Evolutionary conservation across 2,797 vertebrate species (phyloP).

Genomic region (Ptychadena robeensis): DNA sequence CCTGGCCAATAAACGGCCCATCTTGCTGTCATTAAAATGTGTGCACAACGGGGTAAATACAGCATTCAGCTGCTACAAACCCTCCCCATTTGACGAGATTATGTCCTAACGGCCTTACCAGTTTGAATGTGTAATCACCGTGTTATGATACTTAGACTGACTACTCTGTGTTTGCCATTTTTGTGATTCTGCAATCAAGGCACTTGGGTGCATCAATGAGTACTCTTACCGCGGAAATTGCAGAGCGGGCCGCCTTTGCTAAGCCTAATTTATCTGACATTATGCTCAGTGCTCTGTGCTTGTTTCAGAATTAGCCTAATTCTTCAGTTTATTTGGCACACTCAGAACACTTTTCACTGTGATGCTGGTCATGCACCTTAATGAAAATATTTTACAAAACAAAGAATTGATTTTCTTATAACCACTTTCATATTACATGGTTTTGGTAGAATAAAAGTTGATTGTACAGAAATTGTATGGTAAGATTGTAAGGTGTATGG

Average conservation of each 20-base stretch:
- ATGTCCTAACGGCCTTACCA: conserved; percentile 18
- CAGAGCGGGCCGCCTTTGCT: not conserved
- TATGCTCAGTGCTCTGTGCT: not conserved
- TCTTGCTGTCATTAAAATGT: conserved; percentile 27
- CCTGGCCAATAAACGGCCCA: conserved; percentile 43
- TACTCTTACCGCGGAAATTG: conserved; percentile 20
- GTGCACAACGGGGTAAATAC: conserved; percentile 2
- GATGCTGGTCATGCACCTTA: not conserved
- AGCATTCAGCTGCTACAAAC: conserved; percentile 12
- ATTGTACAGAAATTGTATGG: no score
- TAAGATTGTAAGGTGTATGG: no score
- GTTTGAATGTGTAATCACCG: conserved; percentile 42
- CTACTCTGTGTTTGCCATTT: conserved; percentile 23
- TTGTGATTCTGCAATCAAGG: conserved; percentile 46
- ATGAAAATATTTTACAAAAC: not conserved
- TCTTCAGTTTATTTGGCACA: not conserved
- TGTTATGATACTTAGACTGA: conserved; percentile 25
- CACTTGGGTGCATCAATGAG: conserved; percentile 24
- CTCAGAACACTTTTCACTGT: not conserved
- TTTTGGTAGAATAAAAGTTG: no score
- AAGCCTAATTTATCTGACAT: conserved; percentile 21
- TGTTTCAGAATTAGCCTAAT: not conserved
- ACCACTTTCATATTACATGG: no score
- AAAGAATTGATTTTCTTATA: not conserved
- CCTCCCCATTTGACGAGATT: conserved; percentile 22